These are phyloP conservation scores for Lepidochrysops patricia DNA, from an alignment of 2,888 invertebrate species.

Conservation along the genomic window DNA sequence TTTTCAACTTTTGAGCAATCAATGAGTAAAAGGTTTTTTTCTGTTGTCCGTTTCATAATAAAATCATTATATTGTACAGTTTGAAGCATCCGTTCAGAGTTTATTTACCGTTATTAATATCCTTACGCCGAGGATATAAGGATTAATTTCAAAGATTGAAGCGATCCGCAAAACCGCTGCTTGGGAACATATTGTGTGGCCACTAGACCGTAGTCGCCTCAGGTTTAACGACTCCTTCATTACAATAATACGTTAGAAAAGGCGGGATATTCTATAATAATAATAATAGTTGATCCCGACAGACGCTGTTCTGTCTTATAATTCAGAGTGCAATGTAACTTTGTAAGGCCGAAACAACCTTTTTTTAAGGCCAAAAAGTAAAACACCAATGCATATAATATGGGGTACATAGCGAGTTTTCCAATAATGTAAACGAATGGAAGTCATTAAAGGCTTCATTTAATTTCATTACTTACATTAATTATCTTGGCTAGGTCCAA, in stretches of 20 bases:
- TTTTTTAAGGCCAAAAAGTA: no score
- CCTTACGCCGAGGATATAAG: no score
- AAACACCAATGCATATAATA: no score
- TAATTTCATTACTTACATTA: neutral
- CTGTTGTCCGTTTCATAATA: neutral
- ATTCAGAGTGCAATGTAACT: neutral
- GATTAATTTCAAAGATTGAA: neutral
- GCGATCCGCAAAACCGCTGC: neutral
- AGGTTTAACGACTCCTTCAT: neutral
- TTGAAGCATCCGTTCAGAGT: no score
- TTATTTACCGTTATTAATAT: no score
- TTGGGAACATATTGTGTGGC: neutral
- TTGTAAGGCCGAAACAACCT: no score
- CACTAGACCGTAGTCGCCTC: neutral
- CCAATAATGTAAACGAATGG: no score
- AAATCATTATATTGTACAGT: neutral
- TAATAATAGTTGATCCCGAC: no score
- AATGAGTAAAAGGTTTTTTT: no score
- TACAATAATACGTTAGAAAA: constrained; percentile 6
- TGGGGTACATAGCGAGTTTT: no score
- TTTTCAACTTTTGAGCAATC: neutral
- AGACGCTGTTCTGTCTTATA: no score
- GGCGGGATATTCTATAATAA: neutral
- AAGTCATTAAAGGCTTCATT: no score
- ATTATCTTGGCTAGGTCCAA: neutral